Base-by-base conservation (phyloP, 2,888 invertebrate species). In the Spisula solida region DNA sequence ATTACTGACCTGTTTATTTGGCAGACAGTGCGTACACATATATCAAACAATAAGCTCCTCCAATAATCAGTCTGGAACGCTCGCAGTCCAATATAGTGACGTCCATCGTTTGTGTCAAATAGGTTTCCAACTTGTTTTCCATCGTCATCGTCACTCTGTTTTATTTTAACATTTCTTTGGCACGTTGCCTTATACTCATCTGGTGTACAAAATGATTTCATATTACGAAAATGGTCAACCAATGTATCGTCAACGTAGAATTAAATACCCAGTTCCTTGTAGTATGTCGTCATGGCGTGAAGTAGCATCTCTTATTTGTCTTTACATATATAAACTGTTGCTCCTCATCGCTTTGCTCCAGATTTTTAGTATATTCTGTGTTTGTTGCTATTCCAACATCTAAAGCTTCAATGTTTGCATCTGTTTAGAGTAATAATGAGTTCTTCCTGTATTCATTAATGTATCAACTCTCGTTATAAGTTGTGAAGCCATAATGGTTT, bases 371-470 rank as follows among this genome's bases (percentile, higher is more conserved):
- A 20, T 60, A 60, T 66, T 56, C 66, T 4, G 60, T 60, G 2
- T 31, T 41, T 82, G 82, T 41, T 41, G 82, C n/a, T 12, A 82
- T 82, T 10, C 41, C 82, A 60, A 60, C 66, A 20, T 66, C 82
- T n/a, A 82, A 25, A 5, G 60, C 34, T 14, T 60, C 34, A 34
- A 60, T 60, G 29, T 82, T 60, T 20, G 31, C n/a, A n/a, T n/a
- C n/a, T 82, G 10, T 82, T 34, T 5, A 82, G 34, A 41, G 82
- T 41, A 14, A 41, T 60, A 29, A 60, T 60, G 47, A 60, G 66
- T 29, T 66, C 60, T n/a, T 82, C 82, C 14, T 82, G 47, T 82
- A 60, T n/a, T n/a, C n/a, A n/a, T n/a, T n/a, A n/a, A n/a, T n/a
- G n/a, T n/a, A n/a, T n/a, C n/a, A n/a, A n/a, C n/a, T n/a, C n/a